phyloP scores from a whole-genome alignment of 2,888 invertebrate species.

The Argyresthia albistria region DNA sequence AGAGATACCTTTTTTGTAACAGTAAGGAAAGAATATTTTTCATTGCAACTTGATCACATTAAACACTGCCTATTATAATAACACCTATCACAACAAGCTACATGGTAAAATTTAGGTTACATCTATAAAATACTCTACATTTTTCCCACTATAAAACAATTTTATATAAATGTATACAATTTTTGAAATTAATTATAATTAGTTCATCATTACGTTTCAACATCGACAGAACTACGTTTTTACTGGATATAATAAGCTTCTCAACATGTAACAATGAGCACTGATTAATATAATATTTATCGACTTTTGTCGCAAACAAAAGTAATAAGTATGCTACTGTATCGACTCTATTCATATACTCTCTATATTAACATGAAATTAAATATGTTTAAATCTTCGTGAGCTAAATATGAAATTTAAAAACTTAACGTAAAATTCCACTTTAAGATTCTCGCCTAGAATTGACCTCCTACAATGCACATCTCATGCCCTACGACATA shows the following conservation, averaged over 20 bases:
- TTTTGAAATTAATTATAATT: slow-evolving; percentile 25
- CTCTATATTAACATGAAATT: not conserved
- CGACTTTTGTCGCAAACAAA: not conserved
- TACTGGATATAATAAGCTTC: slow-evolving; percentile 36
- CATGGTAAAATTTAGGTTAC: slow-evolving; percentile 20
- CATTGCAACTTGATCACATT: slow-evolving; percentile 3
- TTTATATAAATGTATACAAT: slow-evolving; percentile 63
- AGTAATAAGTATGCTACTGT: not conserved
- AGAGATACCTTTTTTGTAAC: not conserved
- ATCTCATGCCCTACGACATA: slow-evolving; percentile 7
- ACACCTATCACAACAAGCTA: slow-evolving; percentile 49
- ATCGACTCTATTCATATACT: too few relatives aligned
- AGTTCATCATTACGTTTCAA: slow-evolving; percentile 25
- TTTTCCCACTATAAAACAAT: slow-evolving; percentile 43
- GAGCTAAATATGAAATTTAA: too few relatives aligned
- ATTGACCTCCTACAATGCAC: slow-evolving; percentile 32
- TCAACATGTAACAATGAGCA: slow-evolving; percentile 53
- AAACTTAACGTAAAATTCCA: not conserved
- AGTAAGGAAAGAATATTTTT: too few relatives aligned
- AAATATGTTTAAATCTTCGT: not conserved
- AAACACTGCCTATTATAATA: slow-evolving; percentile 26
- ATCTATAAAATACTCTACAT: slow-evolving; percentile 30
- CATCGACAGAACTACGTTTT: slow-evolving; percentile 36
- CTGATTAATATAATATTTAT: not conserved
- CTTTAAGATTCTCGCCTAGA: slow-evolving; percentile 29